Base-by-base conservation (phyloP, 2,888 invertebrate genomes). In the Agrochola litura region DNA sequence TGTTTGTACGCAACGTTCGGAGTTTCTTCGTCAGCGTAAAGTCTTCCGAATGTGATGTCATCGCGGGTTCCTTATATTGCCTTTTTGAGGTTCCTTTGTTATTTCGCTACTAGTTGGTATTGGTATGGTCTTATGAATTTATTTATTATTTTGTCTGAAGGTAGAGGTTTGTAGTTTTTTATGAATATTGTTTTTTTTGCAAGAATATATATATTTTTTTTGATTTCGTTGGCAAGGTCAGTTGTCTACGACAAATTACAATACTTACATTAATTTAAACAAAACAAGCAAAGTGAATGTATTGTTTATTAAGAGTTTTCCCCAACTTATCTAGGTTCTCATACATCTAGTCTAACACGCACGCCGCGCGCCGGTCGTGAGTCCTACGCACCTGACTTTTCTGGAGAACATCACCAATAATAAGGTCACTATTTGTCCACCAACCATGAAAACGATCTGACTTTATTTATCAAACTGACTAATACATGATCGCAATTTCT, bases 11-110 rank as follows among this genome's bases (percentile, higher is more conserved):
- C 64, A 73, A 41, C 58, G 41, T 68, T 61, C 25, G 73, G 60
- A 52, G 70, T 71, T 67, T 64, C 54, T 73, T 83, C 80, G 79
- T 70, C 72, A 79, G 70, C 67, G 6, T 65, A 67, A 73, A 58
- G 61, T 43, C 22, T 41, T 54, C 37, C 49, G 60, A 69, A 54
- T 64, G 68, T 76, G 77, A 76, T 72, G 70, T 75, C 74, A 79
- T 56, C 63, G 41, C 25, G 41, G 37, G 49, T 52, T 65, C 22
- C 22, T 72, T 43, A 63, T 30, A 56, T 25, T 46, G 56, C 43
- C 30, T 71, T 73, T 70, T 83, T 76, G 49, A 30, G 52, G 41
- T 52, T 16, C 16, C 16, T 37, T 75, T 73, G 41, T 41, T 64
- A 37, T 77, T 76, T 37, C 5, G 8, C 22, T 30, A 52, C 56